A percentile compares a stretch with the other conserved stretches of the same genome.
phyloP scores from a whole-genome alignment of 92 coral and sea anemone species.

The Parazoanthus atlanticus region DNA sequence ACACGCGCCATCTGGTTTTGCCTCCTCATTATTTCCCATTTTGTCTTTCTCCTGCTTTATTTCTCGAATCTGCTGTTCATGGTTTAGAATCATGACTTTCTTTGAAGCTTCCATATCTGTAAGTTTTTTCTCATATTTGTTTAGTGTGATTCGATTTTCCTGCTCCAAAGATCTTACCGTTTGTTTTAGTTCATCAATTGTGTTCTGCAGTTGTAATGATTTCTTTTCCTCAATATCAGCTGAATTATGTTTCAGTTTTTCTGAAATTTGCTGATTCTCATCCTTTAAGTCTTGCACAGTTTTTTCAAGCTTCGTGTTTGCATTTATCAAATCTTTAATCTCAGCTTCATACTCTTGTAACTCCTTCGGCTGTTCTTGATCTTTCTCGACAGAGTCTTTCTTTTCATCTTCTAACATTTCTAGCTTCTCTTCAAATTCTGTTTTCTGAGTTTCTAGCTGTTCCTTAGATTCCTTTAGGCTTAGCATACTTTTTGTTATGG shows the following conservation, averaged over 20 bases:
- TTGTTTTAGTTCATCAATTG: constrained; percentile 49
- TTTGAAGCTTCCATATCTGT: constrained; percentile 46
- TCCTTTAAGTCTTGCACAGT: background rate
- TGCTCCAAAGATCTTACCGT: constrained; percentile 55
- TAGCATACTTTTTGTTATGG: background rate
- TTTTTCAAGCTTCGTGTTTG: background rate
- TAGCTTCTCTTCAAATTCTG: constrained; percentile 34
- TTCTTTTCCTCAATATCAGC: background rate
- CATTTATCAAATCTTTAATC: background rate
- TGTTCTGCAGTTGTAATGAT: constrained; percentile 23
- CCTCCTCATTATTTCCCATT: background rate
- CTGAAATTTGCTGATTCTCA: background rate
- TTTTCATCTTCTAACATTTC: background rate
- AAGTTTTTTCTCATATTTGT: constrained; percentile 40
- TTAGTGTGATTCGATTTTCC: constrained; percentile 49
- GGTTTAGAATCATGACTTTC: constrained; percentile 27
- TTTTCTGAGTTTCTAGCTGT: constrained; percentile 44
- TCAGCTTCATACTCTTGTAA: background rate
- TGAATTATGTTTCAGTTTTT: background rate
- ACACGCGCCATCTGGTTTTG: background rate
- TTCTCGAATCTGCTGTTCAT: constrained; percentile 52
- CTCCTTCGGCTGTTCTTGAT: background rate
- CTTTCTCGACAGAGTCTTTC: background rate
- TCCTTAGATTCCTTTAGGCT: background rate
- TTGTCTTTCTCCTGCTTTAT: constrained; percentile 42